phyloP scores from a whole-genome alignment of 2,113 vertebrate species.

The Procavia capensis region DNA sequence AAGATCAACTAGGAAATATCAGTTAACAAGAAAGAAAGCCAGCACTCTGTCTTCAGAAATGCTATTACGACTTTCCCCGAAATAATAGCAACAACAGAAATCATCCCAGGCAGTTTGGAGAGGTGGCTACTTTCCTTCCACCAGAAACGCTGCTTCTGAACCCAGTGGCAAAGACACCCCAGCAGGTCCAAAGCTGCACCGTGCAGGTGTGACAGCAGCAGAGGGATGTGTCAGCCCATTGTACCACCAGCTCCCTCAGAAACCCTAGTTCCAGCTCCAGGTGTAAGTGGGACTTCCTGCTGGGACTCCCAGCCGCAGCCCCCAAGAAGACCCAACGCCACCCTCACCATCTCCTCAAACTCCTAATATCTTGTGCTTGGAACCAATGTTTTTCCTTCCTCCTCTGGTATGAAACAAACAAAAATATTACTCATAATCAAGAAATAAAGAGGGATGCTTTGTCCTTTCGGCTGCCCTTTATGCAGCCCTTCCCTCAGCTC shows the following conservation, averaged over 20 bases:
- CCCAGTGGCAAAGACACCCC: neutral
- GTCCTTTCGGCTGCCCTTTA: neutral
- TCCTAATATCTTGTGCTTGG: neutral
- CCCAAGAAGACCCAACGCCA: neutral
- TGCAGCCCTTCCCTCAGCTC: neutral
- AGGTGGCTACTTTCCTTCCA: neutral
- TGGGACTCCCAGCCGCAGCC: neutral
- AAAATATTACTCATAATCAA: neutral
- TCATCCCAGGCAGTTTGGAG: neutral
- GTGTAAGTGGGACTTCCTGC: neutral
- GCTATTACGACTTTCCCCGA: neutral
- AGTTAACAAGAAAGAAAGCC: slow-evolving; percentile 16
- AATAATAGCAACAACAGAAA: slow-evolving; percentile 49
- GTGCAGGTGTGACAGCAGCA: too few species aligned
- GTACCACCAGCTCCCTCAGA: neutral
- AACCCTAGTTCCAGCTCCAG: neutral
- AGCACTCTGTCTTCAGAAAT: slow-evolving; percentile 4
- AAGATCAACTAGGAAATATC: slow-evolving; percentile 64
- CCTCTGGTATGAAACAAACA: neutral
- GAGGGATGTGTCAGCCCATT: neutral
- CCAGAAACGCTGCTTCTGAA: neutral
- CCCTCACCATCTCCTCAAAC: neutral
- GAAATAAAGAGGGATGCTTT: neutral
- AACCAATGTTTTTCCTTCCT: neutral
- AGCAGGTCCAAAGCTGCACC: accelerated